Conservation (phyloP, 2,797 vertebrate species). For the Ctenosaura bakeri region DNA sequence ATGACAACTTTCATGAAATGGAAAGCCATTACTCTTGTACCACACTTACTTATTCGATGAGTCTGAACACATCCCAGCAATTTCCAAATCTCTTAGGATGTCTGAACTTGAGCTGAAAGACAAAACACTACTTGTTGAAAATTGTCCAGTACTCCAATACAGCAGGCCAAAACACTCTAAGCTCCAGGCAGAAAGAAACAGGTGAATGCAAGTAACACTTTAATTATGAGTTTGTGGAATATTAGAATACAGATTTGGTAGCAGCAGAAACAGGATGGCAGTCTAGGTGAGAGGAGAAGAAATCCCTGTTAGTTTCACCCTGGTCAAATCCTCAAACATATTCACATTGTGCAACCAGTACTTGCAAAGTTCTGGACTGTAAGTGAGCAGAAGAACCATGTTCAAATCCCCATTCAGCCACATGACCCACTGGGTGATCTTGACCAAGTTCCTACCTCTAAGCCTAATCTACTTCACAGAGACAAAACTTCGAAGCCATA, state of each 20-base stretch:
- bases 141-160: background rate
- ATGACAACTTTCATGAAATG: background rate
- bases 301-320: background rate
- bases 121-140: conserved; percentile 29
- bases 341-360: no score
- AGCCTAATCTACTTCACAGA: background rate
- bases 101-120: conserved; percentile 76
- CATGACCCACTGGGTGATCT: background rate
- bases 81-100: conserved; percentile 73
- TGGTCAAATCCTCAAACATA: background rate
- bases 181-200: background rate
- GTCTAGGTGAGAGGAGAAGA: background rate
- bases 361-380: background rate
- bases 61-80: background rate
- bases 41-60: conserved; percentile 65
- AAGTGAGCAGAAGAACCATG: no score
- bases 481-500: background rate
- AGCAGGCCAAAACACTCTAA: background rate
- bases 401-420: background rate
- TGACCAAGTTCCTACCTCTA: background rate
- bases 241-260: background rate
- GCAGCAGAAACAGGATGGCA: background rate
- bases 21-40: background rate
- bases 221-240: background rate
- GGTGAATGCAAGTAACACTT: background rate